These are phyloP conservation scores for Rhinichthys osculus DNA, from an alignment of 2,797 vertebrate genomes.

Conservation along the genomic window DNA sequence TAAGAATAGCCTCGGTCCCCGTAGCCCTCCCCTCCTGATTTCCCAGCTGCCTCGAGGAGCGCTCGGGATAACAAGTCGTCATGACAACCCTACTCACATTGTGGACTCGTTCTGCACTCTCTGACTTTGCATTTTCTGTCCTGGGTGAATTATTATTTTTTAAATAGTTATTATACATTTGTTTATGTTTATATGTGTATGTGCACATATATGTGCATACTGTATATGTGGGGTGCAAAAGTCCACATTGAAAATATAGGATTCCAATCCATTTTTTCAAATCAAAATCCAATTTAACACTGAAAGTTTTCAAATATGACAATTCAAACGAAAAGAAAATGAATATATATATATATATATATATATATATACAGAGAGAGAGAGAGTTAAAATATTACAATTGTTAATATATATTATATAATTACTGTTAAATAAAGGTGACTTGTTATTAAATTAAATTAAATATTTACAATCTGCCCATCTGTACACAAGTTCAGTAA, in stretches of 20 bases:
- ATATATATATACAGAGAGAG: no score
- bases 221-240: neutral
- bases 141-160: slow-evolving; percentile 23
- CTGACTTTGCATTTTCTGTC: slow-evolving; percentile 71
- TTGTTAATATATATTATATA: neutral
- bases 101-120: slow-evolving; percentile 57
- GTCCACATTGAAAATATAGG: neutral
- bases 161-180: slow-evolving; percentile 51
- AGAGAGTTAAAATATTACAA: no score
- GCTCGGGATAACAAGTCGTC: slow-evolving; percentile 71
- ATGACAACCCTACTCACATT: slow-evolving; percentile 72
- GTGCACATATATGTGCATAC: no score
- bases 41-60: slow-evolving; percentile 70
- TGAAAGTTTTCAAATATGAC: neutral
- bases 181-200: slow-evolving; percentile 6
- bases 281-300: neutral
- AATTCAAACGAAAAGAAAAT: neutral
- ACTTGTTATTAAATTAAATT: no score
- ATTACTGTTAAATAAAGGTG: neutral
- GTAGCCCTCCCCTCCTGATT: slow-evolving; percentile 70
- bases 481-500: neutral
- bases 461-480: neutral
- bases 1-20: slow-evolving; percentile 78
- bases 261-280: neutral
- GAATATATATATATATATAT: no score